Conservation (phyloP, 2,113 vertebrate genomes). For the Equus przewalskii region DNA sequence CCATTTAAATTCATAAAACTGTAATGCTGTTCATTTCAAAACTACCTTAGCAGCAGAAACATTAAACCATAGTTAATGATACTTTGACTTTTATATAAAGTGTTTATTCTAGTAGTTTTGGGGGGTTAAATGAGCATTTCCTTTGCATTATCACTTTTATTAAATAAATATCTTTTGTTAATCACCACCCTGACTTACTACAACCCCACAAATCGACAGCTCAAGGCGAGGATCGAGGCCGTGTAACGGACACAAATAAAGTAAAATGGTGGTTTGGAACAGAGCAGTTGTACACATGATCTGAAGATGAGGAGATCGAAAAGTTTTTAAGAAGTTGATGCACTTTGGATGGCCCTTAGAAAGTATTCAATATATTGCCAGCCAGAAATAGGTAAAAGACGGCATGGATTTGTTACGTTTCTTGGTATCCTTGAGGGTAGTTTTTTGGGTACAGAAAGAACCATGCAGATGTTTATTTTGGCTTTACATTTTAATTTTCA, state of each 20-base stretch:
- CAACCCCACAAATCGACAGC: neutral
- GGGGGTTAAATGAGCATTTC: neutral
- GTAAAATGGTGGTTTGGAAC: neutral
- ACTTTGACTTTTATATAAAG: neutral
- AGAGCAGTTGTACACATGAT: neutral
- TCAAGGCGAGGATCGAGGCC: neutral
- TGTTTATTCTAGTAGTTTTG: neutral
- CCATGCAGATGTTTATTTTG: neutral
- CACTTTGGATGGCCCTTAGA: neutral
- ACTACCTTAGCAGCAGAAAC: neutral
- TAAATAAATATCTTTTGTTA: neutral
- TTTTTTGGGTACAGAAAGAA: neutral
- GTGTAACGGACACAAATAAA: neutral
- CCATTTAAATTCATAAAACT: neutral
- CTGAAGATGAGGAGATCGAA: neutral
- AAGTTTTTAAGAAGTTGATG: neutral
- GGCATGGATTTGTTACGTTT: neutral
- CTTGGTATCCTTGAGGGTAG: neutral
- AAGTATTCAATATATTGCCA: neutral
- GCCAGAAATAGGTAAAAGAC: neutral
- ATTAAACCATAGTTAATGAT: neutral
- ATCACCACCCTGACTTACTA: neutral
- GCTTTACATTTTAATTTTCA: conserved; percentile 6
- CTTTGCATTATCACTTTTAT: neutral
- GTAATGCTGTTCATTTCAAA: neutral